These are phyloP conservation scores for Spheniscus mendiculus DNA, from an alignment of 2,113 vertebrate genomes.

Conservation along the genomic window DNA sequence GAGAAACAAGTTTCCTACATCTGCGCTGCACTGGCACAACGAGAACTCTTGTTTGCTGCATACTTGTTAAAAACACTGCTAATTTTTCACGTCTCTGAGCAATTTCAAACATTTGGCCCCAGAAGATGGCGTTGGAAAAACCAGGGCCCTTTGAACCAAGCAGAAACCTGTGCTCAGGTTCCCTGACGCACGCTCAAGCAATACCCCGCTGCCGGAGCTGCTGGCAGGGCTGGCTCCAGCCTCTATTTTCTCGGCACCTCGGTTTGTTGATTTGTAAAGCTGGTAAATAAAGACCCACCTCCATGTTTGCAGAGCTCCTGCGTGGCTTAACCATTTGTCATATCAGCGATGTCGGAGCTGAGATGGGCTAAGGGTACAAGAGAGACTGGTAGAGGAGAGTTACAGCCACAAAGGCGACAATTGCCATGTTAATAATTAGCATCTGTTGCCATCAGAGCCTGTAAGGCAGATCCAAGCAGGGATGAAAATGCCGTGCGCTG, in stretches of 20 bases:
- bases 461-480: neutral
- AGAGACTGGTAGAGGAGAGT: rapidly evolving
- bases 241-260: neutral
- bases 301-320: neutral
- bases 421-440: neutral
- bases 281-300: neutral
- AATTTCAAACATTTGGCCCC: neutral
- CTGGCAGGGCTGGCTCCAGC: neutral
- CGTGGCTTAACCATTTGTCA: rapidly evolving
- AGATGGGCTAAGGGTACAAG: neutral
- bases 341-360: rapidly evolving
- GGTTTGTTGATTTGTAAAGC: neutral
- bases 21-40: neutral
- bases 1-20: neutral
- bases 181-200: neutral
- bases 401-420: neutral
- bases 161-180: neutral
- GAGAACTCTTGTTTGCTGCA: neutral
- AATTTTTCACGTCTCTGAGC: neutral
- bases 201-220: neutral
- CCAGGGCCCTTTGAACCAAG: neutral
- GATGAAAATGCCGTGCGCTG: neutral
- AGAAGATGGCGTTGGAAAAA: neutral
- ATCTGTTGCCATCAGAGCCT: neutral
- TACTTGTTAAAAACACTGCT: neutral